Base-by-base conservation (phyloP, 2,113 vertebrate species). In the Gambusia affinis region DNA sequence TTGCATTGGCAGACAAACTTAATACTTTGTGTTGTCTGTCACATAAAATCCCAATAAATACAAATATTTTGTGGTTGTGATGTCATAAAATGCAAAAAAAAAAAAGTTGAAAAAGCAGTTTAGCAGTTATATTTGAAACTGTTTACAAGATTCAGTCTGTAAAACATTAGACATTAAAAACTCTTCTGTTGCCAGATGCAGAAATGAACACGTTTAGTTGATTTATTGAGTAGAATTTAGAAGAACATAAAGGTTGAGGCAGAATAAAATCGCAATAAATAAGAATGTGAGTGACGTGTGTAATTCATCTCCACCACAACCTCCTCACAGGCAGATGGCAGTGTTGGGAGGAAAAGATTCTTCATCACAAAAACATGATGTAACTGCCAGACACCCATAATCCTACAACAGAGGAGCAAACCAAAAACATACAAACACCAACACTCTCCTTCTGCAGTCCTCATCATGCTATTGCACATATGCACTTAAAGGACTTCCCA, bases 251-350 rank as follows among this genome's bases (percentile, higher is more conserved):
- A 33, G 0, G 33, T 27, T 44, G 17, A 28, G 8, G 44, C 15
- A 17, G 44, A 47, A 47, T 19, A 19, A 5, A 47, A 22, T 47
- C 44, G 19, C 4, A 5, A 47, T 47, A 62, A 4, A 44, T 5
- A 44, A 74, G 39, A 35, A 54, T 29, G 12, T 27, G 15, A 67
- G 19, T 47, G 22, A 12, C 12, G 27, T n/a, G 7, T 33, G 27
- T 6, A 60, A 30, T 8, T 22, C 44, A 39, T 10, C 24, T 57
- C 24, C 62, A 65, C 30, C 73, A 12, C 74, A 64, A 76, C 78
- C 92, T 89, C 89, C 91, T 90, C 69, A 76, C 91, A 92, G 88
- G 87, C 88, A 92, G 93, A 89, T 91, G 93, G 92, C 92, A 78
- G 83, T 93, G 87, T 92, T 88, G 86, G 70, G 80, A 47, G 66